Conservation (phyloP, 1,140 invertebrate species). For the Cyphomyrmex costatus region DNA sequence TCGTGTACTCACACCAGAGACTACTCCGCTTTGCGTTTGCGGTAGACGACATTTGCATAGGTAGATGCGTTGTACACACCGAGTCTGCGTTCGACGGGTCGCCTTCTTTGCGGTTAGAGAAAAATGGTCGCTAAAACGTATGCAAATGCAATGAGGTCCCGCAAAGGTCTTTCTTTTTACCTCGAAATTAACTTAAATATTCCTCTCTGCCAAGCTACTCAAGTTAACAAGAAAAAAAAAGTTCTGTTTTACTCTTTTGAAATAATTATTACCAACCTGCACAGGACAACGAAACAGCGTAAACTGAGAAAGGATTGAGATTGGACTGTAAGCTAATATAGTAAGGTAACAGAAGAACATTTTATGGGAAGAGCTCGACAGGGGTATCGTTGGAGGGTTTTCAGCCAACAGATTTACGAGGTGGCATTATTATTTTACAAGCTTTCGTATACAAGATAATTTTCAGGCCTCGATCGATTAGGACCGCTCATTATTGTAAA, state of each 20-base stretch:
- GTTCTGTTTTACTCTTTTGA: background rate
- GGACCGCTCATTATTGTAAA: background rate
- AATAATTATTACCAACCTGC: background rate
- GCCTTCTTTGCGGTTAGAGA: slow-evolving; percentile 21
- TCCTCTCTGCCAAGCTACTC: background rate
- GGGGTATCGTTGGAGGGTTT: background rate
- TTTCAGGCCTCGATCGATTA: slow-evolving; percentile 28
- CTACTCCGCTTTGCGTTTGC: slow-evolving; percentile 22
- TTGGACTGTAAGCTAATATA: too few species aligned
- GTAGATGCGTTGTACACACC: background rate
- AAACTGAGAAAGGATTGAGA: background rate
- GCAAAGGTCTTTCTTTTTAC: background rate
- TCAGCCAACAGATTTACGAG: background rate
- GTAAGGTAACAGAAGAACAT: slow-evolving; percentile 16
- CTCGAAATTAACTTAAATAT: slow-evolving; percentile 15
- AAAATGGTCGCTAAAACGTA: slow-evolving; percentile 17
- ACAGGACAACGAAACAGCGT: background rate
- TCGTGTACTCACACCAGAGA: slow-evolving; percentile 13
- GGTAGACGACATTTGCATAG: slow-evolving; percentile 45
- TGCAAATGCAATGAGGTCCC: slow-evolving; percentile 9
- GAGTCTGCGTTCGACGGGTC: background rate
- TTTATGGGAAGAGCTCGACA: background rate
- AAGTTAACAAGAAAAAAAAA: background rate
- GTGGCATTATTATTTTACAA: slow-evolving; percentile 34
- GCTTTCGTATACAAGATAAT: slow-evolving; percentile 15